Evolutionary conservation across 1,140 invertebrate genomes (phyloP).

Genomic region (Cepaea nemoralis): DNA sequence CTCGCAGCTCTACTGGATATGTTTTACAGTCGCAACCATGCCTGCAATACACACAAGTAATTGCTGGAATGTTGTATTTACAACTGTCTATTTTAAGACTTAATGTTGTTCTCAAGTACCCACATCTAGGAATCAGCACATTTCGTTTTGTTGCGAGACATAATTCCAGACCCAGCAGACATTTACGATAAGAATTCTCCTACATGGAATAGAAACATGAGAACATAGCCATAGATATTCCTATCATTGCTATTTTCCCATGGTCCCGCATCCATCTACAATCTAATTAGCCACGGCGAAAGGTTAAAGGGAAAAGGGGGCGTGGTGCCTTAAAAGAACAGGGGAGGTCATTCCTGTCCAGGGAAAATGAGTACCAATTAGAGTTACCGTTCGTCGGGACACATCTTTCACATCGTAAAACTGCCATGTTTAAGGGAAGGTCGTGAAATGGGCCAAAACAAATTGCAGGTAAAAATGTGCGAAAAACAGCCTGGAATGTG

Average conservation of each 20-base stretch:
- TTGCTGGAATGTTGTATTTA: neutral
- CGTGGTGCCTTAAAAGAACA: neutral
- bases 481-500: neutral
- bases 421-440: slow-evolving; percentile 21
- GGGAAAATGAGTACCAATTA: slow-evolving; percentile 31
- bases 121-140: neutral
- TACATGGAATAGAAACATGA: neutral
- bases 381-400: slow-evolving; percentile 26
- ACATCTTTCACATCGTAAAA: slow-evolving; percentile 15
- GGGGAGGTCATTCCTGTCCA: slow-evolving; percentile 11
- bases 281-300: slow-evolving; percentile 9
- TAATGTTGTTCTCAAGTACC: neutral
- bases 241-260: slow-evolving; percentile 21
- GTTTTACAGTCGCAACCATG: neutral
- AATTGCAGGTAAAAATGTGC: slow-evolving; percentile 21
- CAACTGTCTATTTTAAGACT: neutral
- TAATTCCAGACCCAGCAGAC: neutral
- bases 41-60: neutral
- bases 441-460: slow-evolving; percentile 21
- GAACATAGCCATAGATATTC: neutral
- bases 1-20: neutral
- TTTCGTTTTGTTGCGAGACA: neutral
- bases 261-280: neutral
- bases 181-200: neutral
- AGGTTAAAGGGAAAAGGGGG: slow-evolving; percentile 19